Evolutionary conservation across 2,888 invertebrate genomes (phyloP).

Genomic region (Lasioglossum vierecki): DNA sequence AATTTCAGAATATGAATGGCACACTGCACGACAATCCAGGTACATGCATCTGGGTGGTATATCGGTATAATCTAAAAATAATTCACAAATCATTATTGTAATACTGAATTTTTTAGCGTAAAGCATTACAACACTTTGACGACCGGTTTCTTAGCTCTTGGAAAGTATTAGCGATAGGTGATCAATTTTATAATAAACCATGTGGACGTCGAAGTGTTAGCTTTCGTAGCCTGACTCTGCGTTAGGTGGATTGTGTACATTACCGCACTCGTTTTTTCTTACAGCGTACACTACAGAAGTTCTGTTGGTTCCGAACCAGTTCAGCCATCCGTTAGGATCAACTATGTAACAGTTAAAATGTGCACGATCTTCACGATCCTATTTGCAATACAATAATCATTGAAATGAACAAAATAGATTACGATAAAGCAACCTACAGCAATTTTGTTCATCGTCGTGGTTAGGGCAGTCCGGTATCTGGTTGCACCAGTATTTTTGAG

Average conservation of each 20-base stretch:
- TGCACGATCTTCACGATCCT: background rate
- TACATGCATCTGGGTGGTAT: constrained; percentile 73
- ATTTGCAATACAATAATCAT: background rate
- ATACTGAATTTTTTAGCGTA: background rate
- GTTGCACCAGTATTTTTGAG: constrained; percentile 86
- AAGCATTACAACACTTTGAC: background rate
- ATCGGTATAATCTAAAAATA: constrained; percentile 68
- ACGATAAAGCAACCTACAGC: constrained; percentile 77
- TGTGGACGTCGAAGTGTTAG: background rate
- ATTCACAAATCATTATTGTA: constrained; percentile 8
- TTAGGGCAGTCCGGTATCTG: constrained; percentile 84
- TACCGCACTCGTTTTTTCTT: constrained; percentile 69
- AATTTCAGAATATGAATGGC: constrained; percentile 73
- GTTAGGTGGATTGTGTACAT: constrained; percentile 21
- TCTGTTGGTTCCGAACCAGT: constrained; percentile 68
- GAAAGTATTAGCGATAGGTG: background rate
- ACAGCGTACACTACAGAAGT: constrained; percentile 21
- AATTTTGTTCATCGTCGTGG: constrained; percentile 83
- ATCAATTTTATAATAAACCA: background rate
- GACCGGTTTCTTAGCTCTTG: background rate
- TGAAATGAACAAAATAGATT: background rate
- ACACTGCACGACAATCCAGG: constrained; percentile 68
- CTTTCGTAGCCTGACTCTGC: constrained; percentile 16
- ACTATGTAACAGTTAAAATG: constrained; percentile 62
- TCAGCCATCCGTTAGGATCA: constrained; percentile 77